Base-by-base conservation (phyloP, 35 echinoderm and acorn worm genomes). In the Apostichopus californicus region DNA sequence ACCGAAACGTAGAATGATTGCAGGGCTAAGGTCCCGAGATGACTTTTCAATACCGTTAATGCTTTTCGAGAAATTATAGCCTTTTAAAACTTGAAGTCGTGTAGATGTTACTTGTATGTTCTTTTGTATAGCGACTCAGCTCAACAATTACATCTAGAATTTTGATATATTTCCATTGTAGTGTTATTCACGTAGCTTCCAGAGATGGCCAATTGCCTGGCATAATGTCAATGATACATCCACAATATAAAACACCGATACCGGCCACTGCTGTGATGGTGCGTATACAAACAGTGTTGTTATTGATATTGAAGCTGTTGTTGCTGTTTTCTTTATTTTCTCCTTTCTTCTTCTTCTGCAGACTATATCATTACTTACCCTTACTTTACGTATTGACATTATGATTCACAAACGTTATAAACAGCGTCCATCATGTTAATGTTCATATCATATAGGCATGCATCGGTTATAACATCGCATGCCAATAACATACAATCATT, bases 241-340 rank as follows among this genome's bases (percentile, higher is more conserved):
- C 93, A 1, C 28, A 91, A 2, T 72, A 79, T 18, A 98, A 81
- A 61, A 95, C 96, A 11, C 96, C 96, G 20, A 22, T 98, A 63
- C 96, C 96, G 3, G 85, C 94, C 73, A 88, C 88, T 13, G 80
- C 83, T 59, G 68, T 91, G 34, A 28, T 95, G 94, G 96, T 98
- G 92, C 66, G 68, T 17, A 20, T 24, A 24, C 34, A 46, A 46
- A 46, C 34, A 46, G 34, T 46, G 34, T 46, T 46, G 34, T 46
- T 46, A 2, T 46, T 46, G 22, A 80, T 18, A 12, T 80, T 6
- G 13, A 7, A 80, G 12, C 11, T 24, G 23, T 22, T 22, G 4
- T 21, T 18, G 15, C 52, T 80, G 78, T 24, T 22, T 12, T 17
- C 21, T 28, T 80, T 18, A 18, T 80, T 18, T 12, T 17, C 78